Conservation (phyloP, 2,888 invertebrate genomes). For the Nyleta sp. region DNA sequence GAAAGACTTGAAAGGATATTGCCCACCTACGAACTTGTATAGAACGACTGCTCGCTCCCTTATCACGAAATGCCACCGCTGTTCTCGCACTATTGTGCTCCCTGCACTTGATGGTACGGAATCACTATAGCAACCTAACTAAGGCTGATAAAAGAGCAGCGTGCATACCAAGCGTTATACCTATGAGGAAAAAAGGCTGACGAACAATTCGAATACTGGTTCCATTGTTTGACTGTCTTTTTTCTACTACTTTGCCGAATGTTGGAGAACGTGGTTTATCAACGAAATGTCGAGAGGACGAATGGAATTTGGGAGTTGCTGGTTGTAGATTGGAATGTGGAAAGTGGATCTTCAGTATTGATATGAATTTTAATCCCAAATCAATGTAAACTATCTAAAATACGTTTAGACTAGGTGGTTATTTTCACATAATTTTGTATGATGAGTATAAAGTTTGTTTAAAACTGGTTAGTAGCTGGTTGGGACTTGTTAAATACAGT, state of each 20-base stretch:
- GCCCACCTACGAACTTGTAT: slow-evolving; percentile 64
- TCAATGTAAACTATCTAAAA: too few relatives aligned
- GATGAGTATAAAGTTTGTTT: too few relatives aligned
- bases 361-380: too few relatives aligned
- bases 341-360: too few relatives aligned
- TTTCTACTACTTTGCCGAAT: slow-evolving; percentile 10
- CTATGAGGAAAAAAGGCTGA: slow-evolving; percentile 46
- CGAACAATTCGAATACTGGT: slow-evolving; percentile 36
- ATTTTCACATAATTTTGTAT: too few relatives aligned
- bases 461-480: too few relatives aligned
- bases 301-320: too few relatives aligned
- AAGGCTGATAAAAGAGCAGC: slow-evolving; percentile 73
- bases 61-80: slow-evolving; percentile 69
- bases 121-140: slow-evolving; percentile 80
- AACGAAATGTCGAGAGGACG: too few relatives aligned
- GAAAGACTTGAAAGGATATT: slow-evolving; percentile 63
- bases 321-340: too few relatives aligned
- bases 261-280: too few relatives aligned
- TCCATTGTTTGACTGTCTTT: slow-evolving; percentile 22
- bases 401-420: too few relatives aligned
- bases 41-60: slow-evolving; percentile 58
- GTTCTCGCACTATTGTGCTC: slow-evolving; percentile 73
- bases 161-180: slow-evolving; percentile 60
- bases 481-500: too few relatives aligned
- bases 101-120: slow-evolving; percentile 70